Conservation (phyloP, 30 jellyfish, hydroid and myxozoan genomes). For the Aurelia coerulea region DNA sequence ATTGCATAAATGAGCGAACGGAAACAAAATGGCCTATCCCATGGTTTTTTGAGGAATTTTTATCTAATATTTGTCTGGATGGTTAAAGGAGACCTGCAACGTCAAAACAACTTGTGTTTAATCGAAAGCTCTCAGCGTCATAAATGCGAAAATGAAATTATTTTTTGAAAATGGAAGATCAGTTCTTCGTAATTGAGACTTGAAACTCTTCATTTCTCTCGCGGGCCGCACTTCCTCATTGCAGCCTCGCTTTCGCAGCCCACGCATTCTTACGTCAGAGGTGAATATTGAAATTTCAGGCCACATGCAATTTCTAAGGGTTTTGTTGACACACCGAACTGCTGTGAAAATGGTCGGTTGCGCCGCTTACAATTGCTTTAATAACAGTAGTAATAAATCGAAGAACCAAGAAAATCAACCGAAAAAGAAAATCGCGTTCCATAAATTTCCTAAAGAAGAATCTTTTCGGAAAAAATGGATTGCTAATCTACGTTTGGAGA, state of each 20-base stretch:
- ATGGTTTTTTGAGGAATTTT: no score
- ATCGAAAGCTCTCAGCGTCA: constrained; percentile 7
- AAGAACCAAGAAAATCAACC: not conserved
- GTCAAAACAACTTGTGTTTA: not conserved
- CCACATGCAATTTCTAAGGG: no score
- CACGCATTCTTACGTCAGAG: constrained; percentile 13
- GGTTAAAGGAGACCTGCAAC: constrained; percentile 8
- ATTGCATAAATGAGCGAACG: no score
- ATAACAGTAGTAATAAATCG: not conserved
- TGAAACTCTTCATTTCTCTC: not conserved
- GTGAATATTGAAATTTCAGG: not conserved
- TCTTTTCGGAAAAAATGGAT: constrained; percentile 2
- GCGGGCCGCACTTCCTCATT: not conserved
- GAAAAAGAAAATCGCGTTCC: constrained; percentile 6
- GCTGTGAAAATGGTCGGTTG: not conserved
- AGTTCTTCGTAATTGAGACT: no score
- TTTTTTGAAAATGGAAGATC: not conserved
- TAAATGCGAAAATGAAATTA: not conserved
- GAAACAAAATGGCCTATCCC: no score
- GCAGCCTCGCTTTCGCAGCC: constrained; percentile 4
- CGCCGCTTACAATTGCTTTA: not conserved
- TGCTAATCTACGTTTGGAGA: not conserved
- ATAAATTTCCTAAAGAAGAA: constrained; percentile 2
- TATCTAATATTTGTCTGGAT: no score
- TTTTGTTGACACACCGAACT: not conserved